Evolutionary conservation across 2,797 vertebrate species (phyloP).

Genomic region (Huso huso): DNA sequence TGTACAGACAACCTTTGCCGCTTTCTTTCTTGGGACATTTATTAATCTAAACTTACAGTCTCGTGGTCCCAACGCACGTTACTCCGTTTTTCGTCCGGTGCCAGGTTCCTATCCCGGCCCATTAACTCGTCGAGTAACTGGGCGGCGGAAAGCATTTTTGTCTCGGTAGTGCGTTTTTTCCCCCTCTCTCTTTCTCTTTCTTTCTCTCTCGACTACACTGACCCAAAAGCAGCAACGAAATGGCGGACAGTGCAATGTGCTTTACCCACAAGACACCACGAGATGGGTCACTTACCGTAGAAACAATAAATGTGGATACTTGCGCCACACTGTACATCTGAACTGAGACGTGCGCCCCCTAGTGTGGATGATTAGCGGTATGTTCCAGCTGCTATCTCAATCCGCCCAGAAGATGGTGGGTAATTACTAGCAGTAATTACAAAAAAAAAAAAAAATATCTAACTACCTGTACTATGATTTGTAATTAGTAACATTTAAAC

Average conservation of each 20-base stretch:
- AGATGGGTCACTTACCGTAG: background rate
- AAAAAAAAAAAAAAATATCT: too few relatives aligned
- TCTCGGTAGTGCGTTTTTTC: background rate
- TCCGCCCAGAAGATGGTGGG: too few relatives aligned
- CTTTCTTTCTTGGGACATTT: too few relatives aligned
- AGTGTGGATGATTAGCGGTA: background rate
- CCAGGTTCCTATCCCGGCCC: slow-evolving; percentile 94
- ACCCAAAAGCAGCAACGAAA: slow-evolving; percentile 43
- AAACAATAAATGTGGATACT: background rate
- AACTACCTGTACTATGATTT: too few relatives aligned
- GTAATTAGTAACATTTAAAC: too few relatives aligned
- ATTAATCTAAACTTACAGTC: slow-evolving; percentile 68
- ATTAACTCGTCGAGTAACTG: slow-evolving; percentile 94
- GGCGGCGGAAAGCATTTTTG: slow-evolving; percentile 86
- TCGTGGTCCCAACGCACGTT: slow-evolving; percentile 98
- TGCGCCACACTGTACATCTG: too few relatives aligned
- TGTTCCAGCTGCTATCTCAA: too few relatives aligned
- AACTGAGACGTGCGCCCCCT: background rate
- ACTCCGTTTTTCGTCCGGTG: slow-evolving; percentile 90
- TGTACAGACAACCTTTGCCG: too few relatives aligned
- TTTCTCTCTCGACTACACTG: background rate
- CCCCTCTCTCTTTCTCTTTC: slow-evolving; percentile 10
- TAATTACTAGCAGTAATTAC: too few relatives aligned
- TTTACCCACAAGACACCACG: slow-evolving; percentile 23
- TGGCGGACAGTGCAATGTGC: slow-evolving; percentile 43